Evolutionary conservation across 1,140 invertebrate genomes (phyloP).

Genomic region (Pseudobourletiella spinata): DNA sequence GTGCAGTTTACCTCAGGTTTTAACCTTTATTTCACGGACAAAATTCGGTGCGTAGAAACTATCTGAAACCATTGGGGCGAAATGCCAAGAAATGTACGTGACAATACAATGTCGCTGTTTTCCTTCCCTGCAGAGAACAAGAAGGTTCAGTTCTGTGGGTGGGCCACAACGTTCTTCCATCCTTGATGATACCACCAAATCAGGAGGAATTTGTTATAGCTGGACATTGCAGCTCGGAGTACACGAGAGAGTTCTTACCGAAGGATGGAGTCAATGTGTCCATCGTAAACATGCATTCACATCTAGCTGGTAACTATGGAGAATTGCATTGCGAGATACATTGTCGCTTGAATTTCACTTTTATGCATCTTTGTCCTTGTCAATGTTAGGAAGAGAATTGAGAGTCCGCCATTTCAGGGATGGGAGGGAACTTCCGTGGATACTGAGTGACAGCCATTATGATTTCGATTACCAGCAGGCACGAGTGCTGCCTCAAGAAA

Average conservation of each 20-base stretch:
- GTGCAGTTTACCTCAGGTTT: constrained; percentile 10
- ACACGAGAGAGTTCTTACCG: constrained; percentile 41
- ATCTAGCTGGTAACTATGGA: constrained; percentile 15
- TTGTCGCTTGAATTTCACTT: not conserved
- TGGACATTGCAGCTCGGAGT: constrained; percentile 12
- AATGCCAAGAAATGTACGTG: not conserved
- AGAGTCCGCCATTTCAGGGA: constrained; percentile 14
- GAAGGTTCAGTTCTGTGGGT: constrained; percentile 13
- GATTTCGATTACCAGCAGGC: constrained; percentile 24
- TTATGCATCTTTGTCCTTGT: not conserved
- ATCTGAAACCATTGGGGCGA: not conserved
- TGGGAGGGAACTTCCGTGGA: constrained; percentile 11
- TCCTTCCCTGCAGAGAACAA: not conserved
- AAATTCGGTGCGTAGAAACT: not conserved
- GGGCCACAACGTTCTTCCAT: not conserved
- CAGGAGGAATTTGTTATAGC: not conserved
- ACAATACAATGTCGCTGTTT: too few species aligned
- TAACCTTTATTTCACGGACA: constrained; percentile 4
- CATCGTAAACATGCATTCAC: constrained; percentile 12
- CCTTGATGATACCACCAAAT: constrained; percentile 14
- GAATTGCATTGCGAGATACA: not conserved
- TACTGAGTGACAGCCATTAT: constrained; percentile 12
- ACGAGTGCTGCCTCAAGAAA: not conserved
- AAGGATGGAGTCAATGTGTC: constrained; percentile 13
- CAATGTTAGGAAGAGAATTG: constrained; percentile 5